A percentile compares a stretch with the other conserved stretches of the same genome.
Evolutionary conservation across 92 coral and sea anemone species (phyloP).

Genomic region (Scolanthus callimorphus): DNA sequence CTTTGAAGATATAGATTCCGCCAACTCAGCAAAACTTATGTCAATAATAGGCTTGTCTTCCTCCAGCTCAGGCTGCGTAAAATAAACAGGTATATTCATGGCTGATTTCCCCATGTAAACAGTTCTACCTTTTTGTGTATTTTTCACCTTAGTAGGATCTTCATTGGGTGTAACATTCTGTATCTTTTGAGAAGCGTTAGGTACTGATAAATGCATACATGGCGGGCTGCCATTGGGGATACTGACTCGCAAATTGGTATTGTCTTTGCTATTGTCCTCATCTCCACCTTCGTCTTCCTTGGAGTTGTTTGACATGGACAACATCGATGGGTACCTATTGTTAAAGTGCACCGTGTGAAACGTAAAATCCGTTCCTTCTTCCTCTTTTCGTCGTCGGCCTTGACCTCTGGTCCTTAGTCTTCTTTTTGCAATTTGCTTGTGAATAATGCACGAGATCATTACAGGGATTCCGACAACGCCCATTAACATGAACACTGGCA

Average conservation of each 20-base stretch:
- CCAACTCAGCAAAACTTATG: conserved; percentile 56
- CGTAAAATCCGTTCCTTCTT: conserved; percentile 39
- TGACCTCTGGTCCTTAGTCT: conserved; percentile 7
- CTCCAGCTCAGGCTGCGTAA: conserved; percentile 41
- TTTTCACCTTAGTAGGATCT: not conserved
- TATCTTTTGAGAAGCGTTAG: not conserved
- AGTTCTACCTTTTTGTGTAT: conserved; percentile 2
- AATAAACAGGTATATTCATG: conserved; percentile 62
- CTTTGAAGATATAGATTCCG: conserved; percentile 68
- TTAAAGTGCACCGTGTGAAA: conserved; percentile 58
- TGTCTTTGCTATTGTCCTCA: conserved; percentile 14
- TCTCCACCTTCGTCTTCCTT: conserved; percentile 41
- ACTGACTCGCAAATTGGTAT: conserved; percentile 8
- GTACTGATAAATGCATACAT: not conserved
- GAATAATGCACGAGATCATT: conserved; percentile 45
- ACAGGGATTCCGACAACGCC: conserved; percentile 74
- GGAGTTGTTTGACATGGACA: conserved; percentile 46
- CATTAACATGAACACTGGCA: conserved; percentile 55
- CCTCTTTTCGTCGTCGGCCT: conserved; percentile 15
- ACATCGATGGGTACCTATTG: conserved; percentile 51
- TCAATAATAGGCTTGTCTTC: conserved; percentile 43
- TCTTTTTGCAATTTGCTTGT: conserved; percentile 29
- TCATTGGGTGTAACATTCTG: not conserved
- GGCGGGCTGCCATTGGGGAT: conserved; percentile 51
- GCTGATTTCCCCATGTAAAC: conserved; percentile 49